These are phyloP conservation scores for Drosophila crucigera DNA, from an alignment of 2,888 invertebrate species.

Conservation along the genomic window DNA sequence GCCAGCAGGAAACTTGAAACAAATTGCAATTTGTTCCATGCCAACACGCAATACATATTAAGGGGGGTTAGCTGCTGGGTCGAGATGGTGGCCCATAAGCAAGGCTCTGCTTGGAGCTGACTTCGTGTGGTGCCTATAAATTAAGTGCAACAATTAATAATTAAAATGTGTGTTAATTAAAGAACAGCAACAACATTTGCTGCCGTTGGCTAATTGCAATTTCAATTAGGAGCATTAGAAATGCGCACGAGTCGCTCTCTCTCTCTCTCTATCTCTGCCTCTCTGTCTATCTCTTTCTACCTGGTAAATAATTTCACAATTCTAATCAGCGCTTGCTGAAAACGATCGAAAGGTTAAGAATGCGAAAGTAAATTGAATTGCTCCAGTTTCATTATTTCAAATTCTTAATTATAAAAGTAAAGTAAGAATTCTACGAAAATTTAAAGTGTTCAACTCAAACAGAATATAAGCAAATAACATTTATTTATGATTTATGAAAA, in stretches of 20 bases:
- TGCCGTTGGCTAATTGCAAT: conserved; percentile 69
- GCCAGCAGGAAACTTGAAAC: conserved; percentile 71
- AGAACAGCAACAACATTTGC: conserved; percentile 27
- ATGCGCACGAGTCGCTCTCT: conserved; percentile 11
- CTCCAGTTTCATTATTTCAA: not conserved
- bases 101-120: conserved; percentile 5
- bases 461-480: not conserved
- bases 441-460: not conserved
- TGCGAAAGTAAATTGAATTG: conserved; percentile 7
- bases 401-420: not conserved
- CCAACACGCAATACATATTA: conserved; percentile 53
- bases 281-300: not conserved
- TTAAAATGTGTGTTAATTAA: conserved; percentile 80
- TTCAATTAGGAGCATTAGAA: conserved; percentile 69
- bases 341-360: not conserved
- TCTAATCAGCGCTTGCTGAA: conserved; percentile 27
- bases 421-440: not conserved
- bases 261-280: not conserved
- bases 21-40: conserved; percentile 74
- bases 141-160: conserved; percentile 80
- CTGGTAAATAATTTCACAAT: conserved; percentile 15
- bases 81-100: not conserved
- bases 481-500: not conserved
- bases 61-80: not conserved
- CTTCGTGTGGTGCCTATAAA: conserved; percentile 63